Base-by-base conservation (phyloP, 2,888 invertebrate species). In the Hofmannophila pseudospretella region DNA sequence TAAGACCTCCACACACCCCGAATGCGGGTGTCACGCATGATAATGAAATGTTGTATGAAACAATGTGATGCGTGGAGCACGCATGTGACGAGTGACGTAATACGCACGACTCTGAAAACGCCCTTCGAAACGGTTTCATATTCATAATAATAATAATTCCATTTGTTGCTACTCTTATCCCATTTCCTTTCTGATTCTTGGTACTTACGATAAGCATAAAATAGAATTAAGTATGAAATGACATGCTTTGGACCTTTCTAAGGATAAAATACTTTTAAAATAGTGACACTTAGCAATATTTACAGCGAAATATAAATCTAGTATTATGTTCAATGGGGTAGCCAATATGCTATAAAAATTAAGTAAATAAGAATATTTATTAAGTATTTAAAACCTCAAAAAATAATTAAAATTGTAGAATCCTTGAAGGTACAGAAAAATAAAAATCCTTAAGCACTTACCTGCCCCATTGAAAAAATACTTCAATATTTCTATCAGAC, bases 211-310 rank as follows among this genome's bases (percentile, higher is more conserved):
- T 16, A 16, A 16, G 16, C 16, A 4, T 16, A 16, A 16, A 16
- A 16, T 16, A 3, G 14, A 9, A 36, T 16, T 9, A 29, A 36
- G 40, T 54, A 53, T 43, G 42, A 58, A 56, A 58, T 49, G 44
- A 54, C 61, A 58, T 58, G 57, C 42, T 53, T 63, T 61, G 61
- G 63, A 69, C 59, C 54, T 56, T 61, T 52, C 58, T 58, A 63
- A 54, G 56, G 51, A 60, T 51, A 48, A 58, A 58, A 58, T 51
- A 52, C 11, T 40, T 53, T 49, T 47, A 52, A 54, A 48, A 42
- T 40, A 47, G 47, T 41, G 43, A 57, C 45, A 52, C 36, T 44
- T 40, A 58, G 64, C 61, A 13, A 25, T 56, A 70, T 69, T 34
- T 73, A 73, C 73, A 71, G 73, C 72, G 47, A 51, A 54, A 54